phyloP scores from a whole-genome alignment of 2,797 vertebrate genomes.

The Sylvilagus floridanus region DNA sequence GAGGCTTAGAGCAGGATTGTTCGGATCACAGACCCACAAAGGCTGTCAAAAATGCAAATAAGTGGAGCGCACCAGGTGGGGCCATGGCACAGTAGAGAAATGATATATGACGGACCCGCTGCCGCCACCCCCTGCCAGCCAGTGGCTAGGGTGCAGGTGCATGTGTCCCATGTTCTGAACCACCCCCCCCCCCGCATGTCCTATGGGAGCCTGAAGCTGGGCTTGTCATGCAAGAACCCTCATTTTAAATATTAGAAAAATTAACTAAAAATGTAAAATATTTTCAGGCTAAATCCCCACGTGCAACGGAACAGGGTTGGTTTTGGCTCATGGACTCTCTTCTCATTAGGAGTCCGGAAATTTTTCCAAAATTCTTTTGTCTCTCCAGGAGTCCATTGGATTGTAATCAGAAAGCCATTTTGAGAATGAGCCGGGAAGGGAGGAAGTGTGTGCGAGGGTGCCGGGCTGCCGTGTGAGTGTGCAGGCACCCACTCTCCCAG shows the following conservation, averaged over 20 bases:
- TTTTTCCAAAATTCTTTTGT: background rate
- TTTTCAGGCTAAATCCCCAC: background rate
- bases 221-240: background rate
- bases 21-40: background rate
- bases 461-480: background rate
- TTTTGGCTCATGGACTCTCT: background rate
- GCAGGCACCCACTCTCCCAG: background rate
- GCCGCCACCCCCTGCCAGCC: too few relatives aligned
- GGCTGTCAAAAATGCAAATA: background rate
- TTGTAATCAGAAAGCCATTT: background rate
- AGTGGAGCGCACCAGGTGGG: background rate
- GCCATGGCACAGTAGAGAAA: accelerated
- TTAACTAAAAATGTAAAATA: background rate
- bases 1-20: background rate
- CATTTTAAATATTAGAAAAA: background rate
- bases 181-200: background rate
- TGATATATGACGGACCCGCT: accelerated
- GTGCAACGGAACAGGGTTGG: background rate
- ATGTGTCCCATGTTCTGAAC: background rate
- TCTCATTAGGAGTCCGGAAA: constrained; percentile 10
- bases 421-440: background rate
- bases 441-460: background rate
- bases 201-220: background rate
- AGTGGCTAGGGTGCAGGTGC: accelerated
- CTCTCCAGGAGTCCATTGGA: constrained; percentile 25